Percentiles rank a stretch among this genome's conserved stretches.
These are phyloP conservation scores for Ambastaia sidthimunki DNA, from an alignment of 2,797 vertebrate species.

Conservation along the genomic window DNA sequence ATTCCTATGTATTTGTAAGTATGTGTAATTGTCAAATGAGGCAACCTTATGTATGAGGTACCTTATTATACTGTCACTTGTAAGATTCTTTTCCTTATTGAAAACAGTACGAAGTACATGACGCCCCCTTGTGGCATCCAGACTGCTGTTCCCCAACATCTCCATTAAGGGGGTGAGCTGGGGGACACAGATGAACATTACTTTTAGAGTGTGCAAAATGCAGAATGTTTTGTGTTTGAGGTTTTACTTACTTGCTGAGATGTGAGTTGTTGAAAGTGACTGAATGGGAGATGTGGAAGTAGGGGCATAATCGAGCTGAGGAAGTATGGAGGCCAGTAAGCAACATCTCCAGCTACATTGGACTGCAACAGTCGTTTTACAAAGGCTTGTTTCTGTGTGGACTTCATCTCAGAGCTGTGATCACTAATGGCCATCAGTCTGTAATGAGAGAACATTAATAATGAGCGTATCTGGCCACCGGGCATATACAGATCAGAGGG, in stretches of 20 bases:
- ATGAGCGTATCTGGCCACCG: constrained; percentile 4
- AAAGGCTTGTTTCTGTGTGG: constrained; percentile 86
- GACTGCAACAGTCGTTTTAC: constrained; percentile 85
- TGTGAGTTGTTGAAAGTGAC: constrained; percentile 86
- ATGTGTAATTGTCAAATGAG: neutral
- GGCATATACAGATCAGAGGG: neutral
- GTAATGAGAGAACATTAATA: constrained; percentile 1
- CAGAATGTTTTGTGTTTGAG: neutral
- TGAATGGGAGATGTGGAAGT: constrained; percentile 86
- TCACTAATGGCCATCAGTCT: constrained; percentile 86
- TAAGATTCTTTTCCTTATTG: constrained; percentile 77
- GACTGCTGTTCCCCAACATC: constrained; percentile 81
- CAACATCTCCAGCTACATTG: constrained; percentile 81
- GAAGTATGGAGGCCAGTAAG: constrained; percentile 85
- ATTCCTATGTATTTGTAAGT: neutral
- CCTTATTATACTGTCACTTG: constrained; percentile 79
- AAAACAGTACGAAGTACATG: constrained; percentile 84
- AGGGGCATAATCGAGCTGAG: constrained; percentile 83
- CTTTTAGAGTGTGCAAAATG: neutral
- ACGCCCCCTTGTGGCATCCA: constrained; percentile 84
- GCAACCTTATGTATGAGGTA: constrained; percentile 52
- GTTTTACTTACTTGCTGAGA: constrained; percentile 81
- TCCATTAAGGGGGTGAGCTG: constrained; percentile 86
- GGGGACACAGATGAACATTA: constrained; percentile 1
- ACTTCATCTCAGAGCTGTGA: constrained; percentile 86